phyloP scores from a whole-genome alignment of 2,113 vertebrate genomes.

The Atractosteus spatula region DNA sequence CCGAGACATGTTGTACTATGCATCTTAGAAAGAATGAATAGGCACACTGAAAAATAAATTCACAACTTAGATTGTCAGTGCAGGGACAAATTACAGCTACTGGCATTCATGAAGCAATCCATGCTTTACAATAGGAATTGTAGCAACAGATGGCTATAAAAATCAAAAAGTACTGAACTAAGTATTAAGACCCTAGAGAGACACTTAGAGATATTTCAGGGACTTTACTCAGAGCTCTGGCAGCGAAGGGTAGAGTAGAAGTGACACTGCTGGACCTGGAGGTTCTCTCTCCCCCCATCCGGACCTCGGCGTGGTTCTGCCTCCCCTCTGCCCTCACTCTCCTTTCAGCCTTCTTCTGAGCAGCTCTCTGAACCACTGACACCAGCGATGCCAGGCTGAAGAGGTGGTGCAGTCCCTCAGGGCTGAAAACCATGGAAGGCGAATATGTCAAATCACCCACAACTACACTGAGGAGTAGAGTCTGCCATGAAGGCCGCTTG shows the following conservation, averaged over 20 bases:
- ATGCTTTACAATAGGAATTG: too few species aligned
- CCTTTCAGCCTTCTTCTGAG: constrained; percentile 19
- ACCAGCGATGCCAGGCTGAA: constrained; percentile 23
- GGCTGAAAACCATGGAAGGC: background rate
- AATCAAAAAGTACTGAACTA: too few species aligned
- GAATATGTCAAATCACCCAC: background rate
- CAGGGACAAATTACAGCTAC: too few species aligned
- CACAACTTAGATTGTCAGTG: too few species aligned
- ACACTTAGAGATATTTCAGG: background rate
- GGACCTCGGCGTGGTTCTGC: background rate
- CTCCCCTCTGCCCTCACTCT: background rate
- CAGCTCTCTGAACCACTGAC: constrained; percentile 16
- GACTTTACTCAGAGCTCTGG: constrained; percentile 20
- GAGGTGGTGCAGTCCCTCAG: constrained; percentile 14
- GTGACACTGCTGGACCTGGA: constrained; percentile 27
- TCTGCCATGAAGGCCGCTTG: too few species aligned
- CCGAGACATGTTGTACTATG: too few species aligned
- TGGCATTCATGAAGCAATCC: too few species aligned
- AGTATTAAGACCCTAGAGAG: too few species aligned
- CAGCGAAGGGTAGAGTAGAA: constrained; percentile 18
- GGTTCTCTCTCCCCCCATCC: constrained; percentile 14
- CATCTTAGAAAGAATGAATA: too few species aligned
- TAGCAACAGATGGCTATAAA: too few species aligned
- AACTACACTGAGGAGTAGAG: background rate
- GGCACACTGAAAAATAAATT: too few species aligned